Base-by-base conservation (phyloP, 2,797 vertebrate genomes). In the Galago senegalensis region DNA sequence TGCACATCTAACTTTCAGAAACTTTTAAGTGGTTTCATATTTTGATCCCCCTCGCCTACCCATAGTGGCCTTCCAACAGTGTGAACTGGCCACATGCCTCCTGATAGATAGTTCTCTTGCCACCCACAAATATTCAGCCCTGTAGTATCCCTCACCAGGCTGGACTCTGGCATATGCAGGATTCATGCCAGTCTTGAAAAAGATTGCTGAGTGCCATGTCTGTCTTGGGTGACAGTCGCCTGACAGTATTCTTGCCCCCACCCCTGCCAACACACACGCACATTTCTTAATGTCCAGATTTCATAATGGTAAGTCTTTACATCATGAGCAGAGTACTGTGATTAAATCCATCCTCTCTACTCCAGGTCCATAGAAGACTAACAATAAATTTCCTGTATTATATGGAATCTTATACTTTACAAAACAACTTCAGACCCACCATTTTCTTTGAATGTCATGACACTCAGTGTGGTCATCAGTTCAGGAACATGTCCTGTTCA, bases 161-260 rank as follows among this genome's bases (percentile, higher is more conserved):
- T 23, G 46, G 23, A 46, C 63, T 56, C 25, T 0, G 21, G 34
- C 40, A 65, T 0, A 27, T 8, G 5, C 23, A 73, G 60, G 70
- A 73, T 91, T 86, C n/a, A 61, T 8, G 25, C 4, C 40, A 46
- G 63, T 43, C 65, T 60, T 82, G 56, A 13, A 18, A 46, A 90
- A 72, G 14, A 31, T 37, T 16, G 29, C 63, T 1, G 6, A 2
- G 29, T 0, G 23, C 25, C 20, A 10, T 0, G 1, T 56, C 65
- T 7, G 10, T 53, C 91, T 82, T 27, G 2, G 13, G 10, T 18
- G 5, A 58, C 65, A 61, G 37, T 46, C 14, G 56, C 4, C 12
- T 31, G 9, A 69, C 12, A 58, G 40, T 17, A 49, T 8, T 16
- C 70, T 61, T 56, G 4, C 5, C 4, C 14, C 46, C 17, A 31